phyloP scores from a whole-genome alignment of 2,113 vertebrate species.

The Edolisoma coerulescens region DNA sequence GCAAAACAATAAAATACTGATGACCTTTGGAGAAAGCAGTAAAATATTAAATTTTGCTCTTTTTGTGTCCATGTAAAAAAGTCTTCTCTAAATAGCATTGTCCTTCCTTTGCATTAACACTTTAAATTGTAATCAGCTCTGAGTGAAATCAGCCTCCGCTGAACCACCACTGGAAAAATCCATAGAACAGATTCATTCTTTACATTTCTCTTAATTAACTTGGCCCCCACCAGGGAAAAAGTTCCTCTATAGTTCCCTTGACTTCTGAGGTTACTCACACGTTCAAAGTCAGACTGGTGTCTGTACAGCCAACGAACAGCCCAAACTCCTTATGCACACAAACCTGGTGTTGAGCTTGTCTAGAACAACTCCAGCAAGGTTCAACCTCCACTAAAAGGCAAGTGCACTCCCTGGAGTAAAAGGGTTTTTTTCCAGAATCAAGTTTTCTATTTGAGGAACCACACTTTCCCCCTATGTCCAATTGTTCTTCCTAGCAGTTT shows the following conservation, averaged over 20 bases:
- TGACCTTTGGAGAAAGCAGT: background rate
- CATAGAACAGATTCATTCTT: background rate
- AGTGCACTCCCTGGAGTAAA: background rate
- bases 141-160: background rate
- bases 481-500: background rate
- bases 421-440: background rate
- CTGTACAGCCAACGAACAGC: background rate
- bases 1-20: background rate
- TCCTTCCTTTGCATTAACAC: background rate
- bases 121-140: background rate
- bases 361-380: background rate
- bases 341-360: background rate
- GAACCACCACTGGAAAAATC: background rate
- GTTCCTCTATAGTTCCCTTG: background rate
- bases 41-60: background rate
- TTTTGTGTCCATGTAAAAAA: background rate
- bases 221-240: background rate
- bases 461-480: too few species aligned
- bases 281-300: background rate
- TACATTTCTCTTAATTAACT: background rate
- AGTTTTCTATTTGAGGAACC: rapidly evolving
- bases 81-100: background rate
- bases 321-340: background rate
- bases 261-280: background rate
- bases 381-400: background rate